A percentile compares a stretch with the other conserved stretches of the same genome.
Conservation (phyloP, 2,113 vertebrate species). For the Helogale parvula region DNA sequence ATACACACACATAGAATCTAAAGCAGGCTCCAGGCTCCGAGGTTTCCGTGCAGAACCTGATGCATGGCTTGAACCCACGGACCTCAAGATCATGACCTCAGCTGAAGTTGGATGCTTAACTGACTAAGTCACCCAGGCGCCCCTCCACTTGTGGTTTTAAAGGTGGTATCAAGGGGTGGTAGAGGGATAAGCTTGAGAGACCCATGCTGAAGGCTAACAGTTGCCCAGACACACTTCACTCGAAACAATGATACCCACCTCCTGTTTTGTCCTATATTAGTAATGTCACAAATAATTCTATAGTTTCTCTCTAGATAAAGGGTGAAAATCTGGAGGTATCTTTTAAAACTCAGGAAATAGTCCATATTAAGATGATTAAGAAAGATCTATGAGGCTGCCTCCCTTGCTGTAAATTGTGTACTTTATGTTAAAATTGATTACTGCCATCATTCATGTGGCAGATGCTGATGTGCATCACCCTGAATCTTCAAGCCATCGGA, state of each 20-base stretch:
- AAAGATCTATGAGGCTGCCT: slow-evolving; percentile 75
- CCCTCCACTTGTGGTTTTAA: neutral
- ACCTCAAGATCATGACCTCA: too few species aligned
- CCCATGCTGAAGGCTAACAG: neutral
- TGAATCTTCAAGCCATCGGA: slow-evolving; percentile 53
- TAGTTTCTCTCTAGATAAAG: neutral
- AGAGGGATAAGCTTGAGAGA: neutral
- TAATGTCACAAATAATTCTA: neutral
- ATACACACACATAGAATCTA: too few species aligned
- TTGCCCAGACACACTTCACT: neutral
- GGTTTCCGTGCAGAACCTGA: too few species aligned
- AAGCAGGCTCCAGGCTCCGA: too few species aligned
- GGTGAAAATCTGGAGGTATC: neutral
- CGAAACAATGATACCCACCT: neutral
- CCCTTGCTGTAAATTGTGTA: slow-evolving; percentile 76
- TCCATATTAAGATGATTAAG: slow-evolving; percentile 77
- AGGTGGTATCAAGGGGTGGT: neutral
- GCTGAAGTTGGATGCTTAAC: too few species aligned
- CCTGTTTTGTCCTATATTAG: neutral
- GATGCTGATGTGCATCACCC: slow-evolving; percentile 65
- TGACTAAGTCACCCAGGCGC: too few species aligned
- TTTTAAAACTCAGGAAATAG: slow-evolving; percentile 66
- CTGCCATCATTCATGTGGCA: slow-evolving; percentile 57
- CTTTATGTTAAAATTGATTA: slow-evolving; percentile 77
- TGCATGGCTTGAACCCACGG: too few species aligned